These are phyloP conservation scores for Tachuris rubrigastra DNA, from an alignment of 2,113 vertebrate genomes.

Conservation along the genomic window DNA sequence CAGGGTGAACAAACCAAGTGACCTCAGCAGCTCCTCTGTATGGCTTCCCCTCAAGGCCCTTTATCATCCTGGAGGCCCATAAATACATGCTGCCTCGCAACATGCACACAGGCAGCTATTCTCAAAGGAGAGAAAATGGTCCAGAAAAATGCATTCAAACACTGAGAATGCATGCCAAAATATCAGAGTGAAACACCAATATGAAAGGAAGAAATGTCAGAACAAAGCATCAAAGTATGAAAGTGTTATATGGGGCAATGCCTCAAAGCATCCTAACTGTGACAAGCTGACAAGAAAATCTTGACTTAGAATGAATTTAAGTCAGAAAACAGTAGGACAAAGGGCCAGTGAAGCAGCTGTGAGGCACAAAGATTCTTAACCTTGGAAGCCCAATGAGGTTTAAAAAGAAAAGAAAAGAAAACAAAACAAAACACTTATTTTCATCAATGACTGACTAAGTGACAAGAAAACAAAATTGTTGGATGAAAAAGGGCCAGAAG, in stretches of 20 bases:
- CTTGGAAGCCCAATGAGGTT: background rate
- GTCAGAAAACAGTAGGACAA: background rate
- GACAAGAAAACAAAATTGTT: background rate
- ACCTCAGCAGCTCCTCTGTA: fast-evolving
- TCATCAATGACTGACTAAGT: background rate
- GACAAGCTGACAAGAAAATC: conserved; percentile 15
- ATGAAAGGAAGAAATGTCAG: background rate
- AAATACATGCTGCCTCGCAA: background rate
- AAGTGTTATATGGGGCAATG: background rate
- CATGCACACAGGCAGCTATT: background rate
- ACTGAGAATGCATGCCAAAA: background rate
- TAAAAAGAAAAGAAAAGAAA: background rate
- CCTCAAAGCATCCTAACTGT: background rate
- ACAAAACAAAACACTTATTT: background rate
- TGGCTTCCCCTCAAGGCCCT: background rate
- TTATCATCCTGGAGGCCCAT: fast-evolving
- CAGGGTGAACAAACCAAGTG: background rate
- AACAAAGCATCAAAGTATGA: background rate
- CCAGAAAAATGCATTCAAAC: background rate
- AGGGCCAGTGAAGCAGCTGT: background rate
- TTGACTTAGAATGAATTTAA: background rate
- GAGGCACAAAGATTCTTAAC: background rate
- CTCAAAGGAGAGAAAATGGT: background rate
- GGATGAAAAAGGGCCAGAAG: background rate
- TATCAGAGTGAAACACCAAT: background rate